Evolutionary conservation across 2,888 invertebrate species (phyloP), one percentile per base, ranked within the genome.

Genomic region (Tubulanus polymorphus): DNA sequence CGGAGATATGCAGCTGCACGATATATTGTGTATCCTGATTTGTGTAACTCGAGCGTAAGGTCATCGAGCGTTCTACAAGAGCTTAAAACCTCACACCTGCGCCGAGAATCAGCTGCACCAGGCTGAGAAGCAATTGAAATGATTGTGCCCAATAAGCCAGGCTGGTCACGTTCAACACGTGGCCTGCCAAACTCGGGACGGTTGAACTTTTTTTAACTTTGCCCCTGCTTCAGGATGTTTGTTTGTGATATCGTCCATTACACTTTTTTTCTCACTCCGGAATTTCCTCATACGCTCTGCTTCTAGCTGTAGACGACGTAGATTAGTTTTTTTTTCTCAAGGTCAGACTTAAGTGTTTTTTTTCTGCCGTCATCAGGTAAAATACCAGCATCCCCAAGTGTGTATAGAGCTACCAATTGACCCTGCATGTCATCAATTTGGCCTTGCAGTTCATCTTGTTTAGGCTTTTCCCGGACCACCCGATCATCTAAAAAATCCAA

Each of bases 1-100:
- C 50, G 54, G n/a, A 54, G 35, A 32, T 54, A 54, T 32, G 54
- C 50, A 15, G 54, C 54, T 25, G 54, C 48, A 29, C 54, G 20
- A 30, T 25, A 48, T 35, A 51, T 30, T 1, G 28, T 29, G 37
- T 35, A 54, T 15, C 50, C 32, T 27, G 20, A 20, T 23, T 41
- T 41, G 41, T 37, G 6, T 25, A 54, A 23, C 29, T 54, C 32
- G 3, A 37, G n/a, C 27, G 18, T 35, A 12, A 54, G 20, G n/a
- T 54, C 51, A 25, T 53, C 51, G 10, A 51, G 25, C 10, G 45
- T 54, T 26, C 29, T 54, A 41, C 41, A 41, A 41, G 41, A 41
- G 20, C 41, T 41, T 23, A 41, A 18, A 15, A 41, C 23, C 28
- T 54, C 54, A 10, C 25, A 15, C 23, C 30, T 27, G n/a, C 55